These are phyloP conservation scores for Apogon talboti DNA, from an alignment of 2,797 vertebrate genomes.

Conservation along the genomic window DNA sequence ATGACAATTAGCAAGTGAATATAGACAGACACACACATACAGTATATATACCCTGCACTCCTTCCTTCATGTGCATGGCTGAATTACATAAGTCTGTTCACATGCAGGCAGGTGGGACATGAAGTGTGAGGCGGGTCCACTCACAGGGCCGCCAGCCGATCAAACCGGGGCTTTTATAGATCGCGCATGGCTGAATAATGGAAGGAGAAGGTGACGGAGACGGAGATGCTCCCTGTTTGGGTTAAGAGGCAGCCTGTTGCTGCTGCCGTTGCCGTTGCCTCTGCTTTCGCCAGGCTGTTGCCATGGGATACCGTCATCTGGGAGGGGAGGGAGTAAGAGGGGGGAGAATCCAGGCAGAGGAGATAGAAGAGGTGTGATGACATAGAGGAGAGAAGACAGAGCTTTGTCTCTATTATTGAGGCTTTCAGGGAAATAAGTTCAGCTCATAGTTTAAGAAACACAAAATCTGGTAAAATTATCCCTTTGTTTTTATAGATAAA, in stretches of 20 bases:
- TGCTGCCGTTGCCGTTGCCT: slow-evolving; percentile 9
- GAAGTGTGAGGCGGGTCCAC: slow-evolving; percentile 2
- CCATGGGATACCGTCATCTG: slow-evolving; percentile 70
- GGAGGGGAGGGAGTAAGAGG: slow-evolving; percentile 5
- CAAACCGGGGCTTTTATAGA: background rate
- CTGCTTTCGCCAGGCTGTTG: slow-evolving; percentile 69
- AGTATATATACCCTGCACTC: background rate
- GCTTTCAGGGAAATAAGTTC: no score
- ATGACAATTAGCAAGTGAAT: slow-evolving; percentile 6
- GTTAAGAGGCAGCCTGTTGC: slow-evolving; percentile 60
- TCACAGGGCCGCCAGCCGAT: background rate
- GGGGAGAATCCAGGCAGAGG: slow-evolving; percentile 7
- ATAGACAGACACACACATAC: no score
- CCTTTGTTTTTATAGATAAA: no score
- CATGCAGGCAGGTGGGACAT: slow-evolving; percentile 8
- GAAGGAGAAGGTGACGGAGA: background rate
- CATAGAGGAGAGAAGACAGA: slow-evolving; percentile 47
- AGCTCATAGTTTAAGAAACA: no score
- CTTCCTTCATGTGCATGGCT: slow-evolving; percentile 15
- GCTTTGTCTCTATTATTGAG: background rate
- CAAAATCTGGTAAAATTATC: no score
- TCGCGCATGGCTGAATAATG: slow-evolving; percentile 1
- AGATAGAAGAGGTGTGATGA: slow-evolving; percentile 54
- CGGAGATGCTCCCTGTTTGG: slow-evolving; percentile 35
- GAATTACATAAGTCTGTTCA: slow-evolving; percentile 41